Percentiles rank a stretch among this genome's conserved stretches.
phyloP scores from a whole-genome alignment of 2,888 invertebrate species.

The Drosophila anomalata region DNA sequence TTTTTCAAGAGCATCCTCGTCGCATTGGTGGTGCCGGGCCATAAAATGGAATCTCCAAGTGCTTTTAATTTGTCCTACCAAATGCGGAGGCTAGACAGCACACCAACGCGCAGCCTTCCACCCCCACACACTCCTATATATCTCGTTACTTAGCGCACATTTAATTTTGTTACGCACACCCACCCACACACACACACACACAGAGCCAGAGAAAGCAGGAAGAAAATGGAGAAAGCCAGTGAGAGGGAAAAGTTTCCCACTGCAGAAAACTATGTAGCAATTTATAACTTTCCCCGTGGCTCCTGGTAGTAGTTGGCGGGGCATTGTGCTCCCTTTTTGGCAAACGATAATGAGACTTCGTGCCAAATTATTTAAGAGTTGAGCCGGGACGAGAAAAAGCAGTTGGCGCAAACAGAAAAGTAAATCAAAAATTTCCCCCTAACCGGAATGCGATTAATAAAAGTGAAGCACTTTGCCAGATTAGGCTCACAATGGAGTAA shows the following conservation, averaged over 20 bases:
- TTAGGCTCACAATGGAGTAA: constrained; percentile 35
- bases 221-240: background rate
- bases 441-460: constrained; percentile 41
- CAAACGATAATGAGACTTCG: constrained; percentile 57
- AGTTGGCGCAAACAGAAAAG: constrained; percentile 24
- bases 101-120: background rate
- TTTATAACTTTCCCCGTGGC: constrained; percentile 65
- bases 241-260: constrained; percentile 50
- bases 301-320: background rate
- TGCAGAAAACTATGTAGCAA: constrained; percentile 75
- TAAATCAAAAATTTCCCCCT: constrained; percentile 41
- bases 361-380: constrained; percentile 56
- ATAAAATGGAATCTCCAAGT: constrained; percentile 76
- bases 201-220: background rate
- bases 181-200: constrained; percentile 6
- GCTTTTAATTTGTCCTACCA: constrained; percentile 75
- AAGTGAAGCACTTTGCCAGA: constrained; percentile 46
- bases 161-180: constrained; percentile 70
- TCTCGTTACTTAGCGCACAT: constrained; percentile 75
- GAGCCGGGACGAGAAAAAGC: constrained; percentile 14
- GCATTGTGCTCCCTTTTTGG: constrained; percentile 12
- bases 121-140: constrained; percentile 4
- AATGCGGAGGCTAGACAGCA: constrained; percentile 49
- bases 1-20: constrained; percentile 64
- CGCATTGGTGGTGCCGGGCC: constrained; percentile 65